Evolutionary conservation across 2,797 vertebrate genomes (phyloP).

Genomic region (Chloroceryle amazona): DNA sequence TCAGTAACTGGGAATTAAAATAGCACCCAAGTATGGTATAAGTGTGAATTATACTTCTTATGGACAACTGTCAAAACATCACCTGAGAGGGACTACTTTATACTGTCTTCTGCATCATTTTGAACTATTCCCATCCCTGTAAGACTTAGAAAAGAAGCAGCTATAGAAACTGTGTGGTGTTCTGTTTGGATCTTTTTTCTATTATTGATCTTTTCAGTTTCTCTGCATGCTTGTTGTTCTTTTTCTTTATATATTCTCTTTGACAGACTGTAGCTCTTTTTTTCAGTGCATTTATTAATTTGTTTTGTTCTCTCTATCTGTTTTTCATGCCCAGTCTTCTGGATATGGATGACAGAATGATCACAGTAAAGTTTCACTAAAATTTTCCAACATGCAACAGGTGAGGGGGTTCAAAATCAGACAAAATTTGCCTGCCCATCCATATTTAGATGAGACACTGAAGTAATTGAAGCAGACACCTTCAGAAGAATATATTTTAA

Average conservation of each 20-base stretch:
- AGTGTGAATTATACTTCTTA: background rate
- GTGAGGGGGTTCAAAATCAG: background rate
- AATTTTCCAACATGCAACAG: background rate
- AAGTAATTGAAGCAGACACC: background rate
- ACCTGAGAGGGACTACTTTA: background rate
- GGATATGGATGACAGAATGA: background rate
- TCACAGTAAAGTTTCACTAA: background rate
- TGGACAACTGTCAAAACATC: background rate
- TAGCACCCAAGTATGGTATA: background rate
- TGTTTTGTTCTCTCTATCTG: background rate
- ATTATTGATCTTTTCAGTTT: background rate
- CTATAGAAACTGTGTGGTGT: background rate
- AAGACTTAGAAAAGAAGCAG: background rate
- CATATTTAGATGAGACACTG: background rate
- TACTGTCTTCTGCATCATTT: background rate
- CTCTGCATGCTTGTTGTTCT: background rate
- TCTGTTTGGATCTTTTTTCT: background rate
- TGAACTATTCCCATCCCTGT: background rate
- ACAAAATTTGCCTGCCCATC: background rate
- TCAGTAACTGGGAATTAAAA: background rate
- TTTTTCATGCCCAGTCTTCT: background rate
- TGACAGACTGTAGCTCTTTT: background rate
- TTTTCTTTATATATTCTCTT: conserved; percentile 21
- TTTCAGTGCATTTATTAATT: background rate
- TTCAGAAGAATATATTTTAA: conserved; percentile 58